A percentile compares a stretch with the other conserved stretches of the same genome.
Evolutionary conservation across 2,113 vertebrate species (phyloP).

Genomic region (Crypturellus undulatus): DNA sequence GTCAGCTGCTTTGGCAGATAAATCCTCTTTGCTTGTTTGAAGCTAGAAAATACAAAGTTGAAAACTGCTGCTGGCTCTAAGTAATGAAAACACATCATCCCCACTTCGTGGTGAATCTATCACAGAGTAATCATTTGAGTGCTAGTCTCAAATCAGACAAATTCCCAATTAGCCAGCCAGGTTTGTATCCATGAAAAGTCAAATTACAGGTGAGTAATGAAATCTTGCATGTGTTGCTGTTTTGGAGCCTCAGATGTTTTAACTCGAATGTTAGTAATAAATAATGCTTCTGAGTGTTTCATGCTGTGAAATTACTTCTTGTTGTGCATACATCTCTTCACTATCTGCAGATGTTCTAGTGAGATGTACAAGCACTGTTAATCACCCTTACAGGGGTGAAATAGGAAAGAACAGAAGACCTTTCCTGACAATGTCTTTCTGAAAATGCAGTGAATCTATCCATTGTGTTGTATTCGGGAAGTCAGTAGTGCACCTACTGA

Average conservation of each 20-base stretch:
- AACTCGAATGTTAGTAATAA: neutral
- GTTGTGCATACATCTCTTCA: slow-evolving; percentile 32
- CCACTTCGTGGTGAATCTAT: slow-evolving; percentile 13
- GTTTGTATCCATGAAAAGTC: slow-evolving; percentile 36
- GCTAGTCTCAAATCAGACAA: slow-evolving; percentile 39
- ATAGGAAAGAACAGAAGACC: neutral
- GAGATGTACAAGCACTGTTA: slow-evolving; percentile 10
- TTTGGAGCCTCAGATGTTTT: slow-evolving; percentile 47
- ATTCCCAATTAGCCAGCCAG: slow-evolving; percentile 31
- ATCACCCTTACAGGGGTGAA: neutral
- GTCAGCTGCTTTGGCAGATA: neutral
- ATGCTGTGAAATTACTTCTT: slow-evolving; percentile 43
- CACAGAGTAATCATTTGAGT: slow-evolving; percentile 29
- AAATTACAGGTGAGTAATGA: slow-evolving; percentile 46
- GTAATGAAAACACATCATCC: slow-evolving; percentile 30
- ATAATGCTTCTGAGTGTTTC: slow-evolving; percentile 16
- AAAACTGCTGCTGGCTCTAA: slow-evolving; percentile 32
- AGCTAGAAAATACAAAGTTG: slow-evolving; percentile 18
- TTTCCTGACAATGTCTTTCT: neutral
- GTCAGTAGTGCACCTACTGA: neutral
- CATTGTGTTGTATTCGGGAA: neutral
- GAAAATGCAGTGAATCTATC: neutral
- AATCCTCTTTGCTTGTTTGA: slow-evolving; percentile 38
- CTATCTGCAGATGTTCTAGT: slow-evolving; percentile 22
- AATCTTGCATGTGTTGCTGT: slow-evolving; percentile 16